phyloP scores from a whole-genome alignment of 2,113 vertebrate genomes.

The Hippoglossus stenolepis region DNA sequence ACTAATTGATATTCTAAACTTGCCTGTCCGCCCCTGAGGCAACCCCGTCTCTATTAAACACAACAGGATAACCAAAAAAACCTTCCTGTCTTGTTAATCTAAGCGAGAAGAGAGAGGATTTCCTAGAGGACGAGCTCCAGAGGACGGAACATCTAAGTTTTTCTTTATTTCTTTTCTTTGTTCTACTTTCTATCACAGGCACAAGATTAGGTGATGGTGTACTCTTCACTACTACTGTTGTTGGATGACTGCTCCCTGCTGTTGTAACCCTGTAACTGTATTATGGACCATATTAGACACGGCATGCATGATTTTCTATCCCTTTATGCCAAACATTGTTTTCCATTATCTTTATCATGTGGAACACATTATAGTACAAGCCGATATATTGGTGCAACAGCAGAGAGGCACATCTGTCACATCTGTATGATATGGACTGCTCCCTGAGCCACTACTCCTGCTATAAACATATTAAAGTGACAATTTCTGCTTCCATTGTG shows the following conservation, averaged over 20 bases:
- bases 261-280: not conserved
- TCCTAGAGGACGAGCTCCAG: conserved; percentile 45
- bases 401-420: not conserved
- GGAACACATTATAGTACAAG: not conserved
- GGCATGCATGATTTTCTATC: not conserved
- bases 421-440: not conserved
- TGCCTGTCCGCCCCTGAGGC: conserved; percentile 68
- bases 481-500: not conserved
- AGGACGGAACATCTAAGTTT: not conserved
- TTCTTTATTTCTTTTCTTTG: not conserved
- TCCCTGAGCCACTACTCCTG: not conserved
- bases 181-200: not conserved
- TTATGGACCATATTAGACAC: not conserved
- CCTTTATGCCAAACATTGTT: not conserved
- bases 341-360: not conserved
- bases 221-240: not conserved
- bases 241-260: not conserved
- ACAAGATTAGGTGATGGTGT: not conserved
- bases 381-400: not conserved
- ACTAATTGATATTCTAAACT: conserved; percentile 82
- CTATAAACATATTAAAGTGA: not conserved
- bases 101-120: conserved; percentile 63
- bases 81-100: conserved; percentile 73
- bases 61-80: conserved; percentile 63
- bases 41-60: conserved; percentile 68